Percentiles rank a stretch among this genome's conserved stretches.
Conservation (phyloP, 35 echinoderm and acorn worm genomes). For the Diadema setosum region DNA sequence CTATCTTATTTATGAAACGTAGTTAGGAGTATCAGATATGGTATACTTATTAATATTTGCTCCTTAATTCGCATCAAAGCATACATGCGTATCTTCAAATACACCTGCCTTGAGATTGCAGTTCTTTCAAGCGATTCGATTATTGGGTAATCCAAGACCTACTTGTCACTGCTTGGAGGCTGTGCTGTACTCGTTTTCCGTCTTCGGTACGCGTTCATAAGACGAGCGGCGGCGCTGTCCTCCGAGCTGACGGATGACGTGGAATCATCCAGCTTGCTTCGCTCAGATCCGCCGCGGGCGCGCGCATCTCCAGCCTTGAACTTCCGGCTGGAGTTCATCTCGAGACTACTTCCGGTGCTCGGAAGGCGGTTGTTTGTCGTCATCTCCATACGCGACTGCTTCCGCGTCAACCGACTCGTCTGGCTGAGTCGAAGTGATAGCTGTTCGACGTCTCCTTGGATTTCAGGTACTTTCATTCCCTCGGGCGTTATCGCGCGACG, state of each 20-base stretch:
- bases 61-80: too few relatives aligned
- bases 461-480: not conserved
- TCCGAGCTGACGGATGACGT: slow-evolving; percentile 22
- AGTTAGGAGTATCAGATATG: too few relatives aligned
- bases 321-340: not conserved
- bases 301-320: not conserved
- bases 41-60: too few relatives aligned
- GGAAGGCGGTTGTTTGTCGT: not conserved
- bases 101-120: too few relatives aligned
- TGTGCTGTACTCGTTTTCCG: not conserved
- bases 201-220: slow-evolving; percentile 38
- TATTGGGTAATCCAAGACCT: too few relatives aligned
- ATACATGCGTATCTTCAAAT: too few relatives aligned
- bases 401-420: not conserved
- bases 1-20: too few relatives aligned
- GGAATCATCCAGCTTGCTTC: slow-evolving; percentile 1
- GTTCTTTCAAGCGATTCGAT: too few relatives aligned
- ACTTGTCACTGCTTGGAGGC: not conserved
- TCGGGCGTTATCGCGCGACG: slow-evolving; percentile 7
- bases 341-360: slow-evolving; percentile 2
- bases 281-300: not conserved
- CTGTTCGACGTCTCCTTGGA: not conserved
- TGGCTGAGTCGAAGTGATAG: not conserved
- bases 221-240: not conserved
- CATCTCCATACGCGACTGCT: not conserved